These are phyloP conservation scores for Drosophila elegans DNA, from an alignment of 1,140 invertebrate species.

Conservation along the genomic window DNA sequence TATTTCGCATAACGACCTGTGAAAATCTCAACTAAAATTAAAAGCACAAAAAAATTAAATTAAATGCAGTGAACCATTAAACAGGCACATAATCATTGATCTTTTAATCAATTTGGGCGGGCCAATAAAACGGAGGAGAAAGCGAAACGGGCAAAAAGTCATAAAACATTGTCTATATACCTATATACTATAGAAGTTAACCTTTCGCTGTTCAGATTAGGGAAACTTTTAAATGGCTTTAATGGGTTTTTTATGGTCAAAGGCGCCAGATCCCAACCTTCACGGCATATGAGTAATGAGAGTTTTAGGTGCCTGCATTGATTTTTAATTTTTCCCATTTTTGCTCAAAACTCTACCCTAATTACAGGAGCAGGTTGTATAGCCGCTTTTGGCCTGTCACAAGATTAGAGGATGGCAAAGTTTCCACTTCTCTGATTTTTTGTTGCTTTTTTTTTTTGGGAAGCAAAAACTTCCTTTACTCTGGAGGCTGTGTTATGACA, in stretches of 20 bases:
- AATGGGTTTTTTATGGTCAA: constrained; percentile 73
- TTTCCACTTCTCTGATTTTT: constrained; percentile 45
- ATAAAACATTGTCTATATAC: constrained; percentile 67
- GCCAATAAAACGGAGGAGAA: constrained; percentile 58
- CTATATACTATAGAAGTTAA: constrained; percentile 42
- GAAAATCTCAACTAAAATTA: constrained; percentile 45
- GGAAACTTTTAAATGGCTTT: constrained; percentile 80
- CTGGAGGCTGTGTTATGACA: constrained; percentile 74
- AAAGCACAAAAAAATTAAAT: constrained; percentile 53
- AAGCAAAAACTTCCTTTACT: constrained; percentile 27
- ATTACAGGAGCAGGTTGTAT: constrained; percentile 50
- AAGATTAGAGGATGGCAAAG: constrained; percentile 72
- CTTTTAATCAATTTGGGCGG: constrained; percentile 77
- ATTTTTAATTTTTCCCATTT: constrained; percentile 58
- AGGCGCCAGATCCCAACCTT: constrained; percentile 29
- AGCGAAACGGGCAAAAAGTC: constrained; percentile 43
- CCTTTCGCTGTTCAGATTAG: constrained; percentile 66
- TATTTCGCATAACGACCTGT: constrained; percentile 27
- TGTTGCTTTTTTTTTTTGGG: constrained; percentile 5
- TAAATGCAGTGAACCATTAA: constrained; percentile 78
- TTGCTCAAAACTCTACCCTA: constrained; percentile 44
- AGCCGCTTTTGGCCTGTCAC: constrained; percentile 62
- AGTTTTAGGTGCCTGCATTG: constrained; percentile 69
- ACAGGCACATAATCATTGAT: constrained; percentile 76
- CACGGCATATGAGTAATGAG: constrained; percentile 77